Evolutionary conservation across 2,888 invertebrate genomes (phyloP).

Genomic region (Atherix ibis): DNA sequence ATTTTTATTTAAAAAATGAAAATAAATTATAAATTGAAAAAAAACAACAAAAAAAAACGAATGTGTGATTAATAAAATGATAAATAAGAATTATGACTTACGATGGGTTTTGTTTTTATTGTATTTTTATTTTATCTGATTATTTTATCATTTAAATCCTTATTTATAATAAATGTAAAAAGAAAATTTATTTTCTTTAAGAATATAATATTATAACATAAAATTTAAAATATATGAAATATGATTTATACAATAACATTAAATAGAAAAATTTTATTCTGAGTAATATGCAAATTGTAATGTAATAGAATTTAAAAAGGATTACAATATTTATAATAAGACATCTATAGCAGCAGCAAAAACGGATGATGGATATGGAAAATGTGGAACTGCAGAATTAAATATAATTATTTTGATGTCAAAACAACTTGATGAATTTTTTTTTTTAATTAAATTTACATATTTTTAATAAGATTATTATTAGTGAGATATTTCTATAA

Average conservation of each 20-base stretch:
- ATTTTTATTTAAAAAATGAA: too few relatives aligned
- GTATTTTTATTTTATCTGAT: not conserved
- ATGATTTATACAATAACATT: not conserved
- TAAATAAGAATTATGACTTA: too few relatives aligned
- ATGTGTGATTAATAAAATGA: constrained; percentile 9
- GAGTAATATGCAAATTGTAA: not conserved
- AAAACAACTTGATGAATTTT: too few relatives aligned
- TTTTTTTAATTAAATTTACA: too few relatives aligned
- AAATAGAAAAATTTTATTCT: not conserved
- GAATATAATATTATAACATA: not conserved
- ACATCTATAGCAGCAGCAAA: too few relatives aligned
- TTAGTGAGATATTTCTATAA: too few relatives aligned
- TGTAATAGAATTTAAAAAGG: too few relatives aligned
- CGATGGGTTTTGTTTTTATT: constrained; percentile 8
- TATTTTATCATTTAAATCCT: not conserved
- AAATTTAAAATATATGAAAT: not conserved
- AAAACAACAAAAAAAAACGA: constrained; percentile 4
- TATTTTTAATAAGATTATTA: too few relatives aligned
- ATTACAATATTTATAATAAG: too few relatives aligned
- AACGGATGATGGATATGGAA: too few relatives aligned
- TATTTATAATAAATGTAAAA: not conserved
- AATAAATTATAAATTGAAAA: not conserved
- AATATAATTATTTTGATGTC: too few relatives aligned
- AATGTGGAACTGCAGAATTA: too few relatives aligned
- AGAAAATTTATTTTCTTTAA: not conserved